A percentile compares a stretch with the other conserved stretches of the same genome.
phyloP scores from a whole-genome alignment of 1,140 invertebrate genomes.

The Hylyphantes graminicola region DNA sequence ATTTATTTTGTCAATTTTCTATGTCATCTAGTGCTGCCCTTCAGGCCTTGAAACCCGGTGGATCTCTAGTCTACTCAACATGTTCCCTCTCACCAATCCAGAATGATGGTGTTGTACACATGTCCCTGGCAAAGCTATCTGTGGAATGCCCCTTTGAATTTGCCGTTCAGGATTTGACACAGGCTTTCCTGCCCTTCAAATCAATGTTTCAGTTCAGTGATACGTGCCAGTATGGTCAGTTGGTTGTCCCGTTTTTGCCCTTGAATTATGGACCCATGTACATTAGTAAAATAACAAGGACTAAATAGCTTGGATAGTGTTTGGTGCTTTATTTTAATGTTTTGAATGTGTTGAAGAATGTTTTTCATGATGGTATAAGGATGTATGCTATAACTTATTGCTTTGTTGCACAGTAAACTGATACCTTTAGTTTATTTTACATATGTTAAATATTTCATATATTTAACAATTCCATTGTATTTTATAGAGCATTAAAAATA shows the following conservation, averaged over 20 bases:
- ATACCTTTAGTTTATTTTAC: background rate
- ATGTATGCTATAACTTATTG: too few species aligned
- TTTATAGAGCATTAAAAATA: background rate
- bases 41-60: constrained; percentile 76
- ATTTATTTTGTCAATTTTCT: background rate
- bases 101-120: constrained; percentile 95
- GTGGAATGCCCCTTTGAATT: constrained; percentile 72
- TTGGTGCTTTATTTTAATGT: background rate
- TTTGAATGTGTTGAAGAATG: background rate
- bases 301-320: constrained; percentile 66
- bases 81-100: constrained; percentile 94
- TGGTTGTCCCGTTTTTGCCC: constrained; percentile 81
- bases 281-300: constrained; percentile 83
- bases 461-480: background rate
- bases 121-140: constrained; percentile 80
- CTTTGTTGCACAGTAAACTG: too few species aligned
- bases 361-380: too few species aligned
- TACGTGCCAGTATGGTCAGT: constrained; percentile 81
- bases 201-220: constrained; percentile 75
- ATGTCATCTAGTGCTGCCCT: constrained; percentile 75
- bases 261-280: constrained; percentile 96
- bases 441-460: background rate
- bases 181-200: constrained; percentile 72
- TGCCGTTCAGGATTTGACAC: constrained; percentile 76
- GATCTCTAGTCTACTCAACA: constrained; percentile 94